Evolutionary conservation across 2,888 invertebrate species (phyloP), one percentile per base, ranked within the genome.

Genomic region (Cerceris rybyensis): DNA sequence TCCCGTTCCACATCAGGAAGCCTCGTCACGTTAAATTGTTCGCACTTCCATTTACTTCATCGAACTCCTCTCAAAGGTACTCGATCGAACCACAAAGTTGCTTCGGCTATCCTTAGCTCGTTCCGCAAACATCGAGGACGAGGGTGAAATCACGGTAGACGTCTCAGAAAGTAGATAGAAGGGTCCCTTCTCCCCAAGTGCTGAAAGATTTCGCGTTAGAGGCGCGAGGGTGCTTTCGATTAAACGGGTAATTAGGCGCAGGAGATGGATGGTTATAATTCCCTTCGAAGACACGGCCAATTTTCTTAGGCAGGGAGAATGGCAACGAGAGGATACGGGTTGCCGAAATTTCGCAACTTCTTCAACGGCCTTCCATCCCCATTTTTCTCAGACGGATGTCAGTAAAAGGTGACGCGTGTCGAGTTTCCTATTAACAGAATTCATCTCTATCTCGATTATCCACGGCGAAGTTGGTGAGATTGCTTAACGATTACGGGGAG

Each of bases 201-300:
- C 63, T 66, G 71, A 58, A 73, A 70, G 72, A 60, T 65, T 66
- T 54, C 59, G 63, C 69, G 69, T 76, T 14, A 43, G 71, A 72
- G 54, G 61, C 75, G 61, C 75, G 65, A 72, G 77, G 75, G 63
- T 71, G 75, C 72, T 86, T 78, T 78, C 80, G 83, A 85, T 85
- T 85, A 82, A 85, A 77, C 78, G 73, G 75, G 71, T 84, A 85
- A 85, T 86, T 85, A 84, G 78, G 59, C 71, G 52, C 50, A 60
- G 58, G 76, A 86, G 82, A 85, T 82, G 76, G 82, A 84, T 81
- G 78, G 75, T 68, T 64, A 75, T 74, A 82, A 77, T 75, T 74
- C 57, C 57, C 28, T 14, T 16, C 52, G 58, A 28, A 74, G 80
- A 72, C 67, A 52, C 65, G 63, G 64, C 50, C 66, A 80, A 83